Percentiles rank a stretch among this genome's conserved stretches.
These are phyloP conservation scores for Parus major DNA, from an alignment of 2,113 vertebrate genomes.

Conservation along the genomic window DNA sequence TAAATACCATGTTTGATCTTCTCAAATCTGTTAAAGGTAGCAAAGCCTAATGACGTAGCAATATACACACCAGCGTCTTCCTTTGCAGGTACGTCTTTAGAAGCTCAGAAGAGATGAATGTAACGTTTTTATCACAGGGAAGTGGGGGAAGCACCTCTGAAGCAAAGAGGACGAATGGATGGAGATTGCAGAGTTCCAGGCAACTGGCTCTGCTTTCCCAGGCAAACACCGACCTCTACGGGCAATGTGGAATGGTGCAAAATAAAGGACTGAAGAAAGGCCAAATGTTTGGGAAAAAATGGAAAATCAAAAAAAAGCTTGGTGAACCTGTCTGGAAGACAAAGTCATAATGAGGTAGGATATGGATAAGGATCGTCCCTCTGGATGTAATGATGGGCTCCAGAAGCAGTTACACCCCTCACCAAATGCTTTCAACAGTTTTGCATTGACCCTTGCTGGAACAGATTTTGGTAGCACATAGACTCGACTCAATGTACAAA, in stretches of 20 bases:
- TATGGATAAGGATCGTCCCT: background rate
- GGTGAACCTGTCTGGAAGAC: background rate
- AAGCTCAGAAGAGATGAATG: background rate
- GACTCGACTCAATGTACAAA: background rate
- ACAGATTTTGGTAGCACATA: background rate
- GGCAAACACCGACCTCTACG: slow-evolving; percentile 41
- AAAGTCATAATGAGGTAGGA: background rate
- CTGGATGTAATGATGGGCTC: accelerated
- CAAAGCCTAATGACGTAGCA: background rate
- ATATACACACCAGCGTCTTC: background rate
- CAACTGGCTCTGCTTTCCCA: background rate
- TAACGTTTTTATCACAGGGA: background rate
- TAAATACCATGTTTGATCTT: background rate
- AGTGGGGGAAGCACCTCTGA: background rate
- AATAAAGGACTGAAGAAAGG: background rate
- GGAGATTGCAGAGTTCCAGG: accelerated
- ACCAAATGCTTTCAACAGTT: background rate
- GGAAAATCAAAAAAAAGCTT: background rate
- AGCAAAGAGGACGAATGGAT: accelerated
- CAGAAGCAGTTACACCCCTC: background rate
- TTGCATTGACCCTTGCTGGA: accelerated
- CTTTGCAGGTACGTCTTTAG: background rate
- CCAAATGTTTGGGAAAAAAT: accelerated
- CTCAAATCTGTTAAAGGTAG: background rate
- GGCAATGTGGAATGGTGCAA: background rate